phyloP scores from a whole-genome alignment of 1,140 invertebrate species.

The Pomacea maculata region DNA sequence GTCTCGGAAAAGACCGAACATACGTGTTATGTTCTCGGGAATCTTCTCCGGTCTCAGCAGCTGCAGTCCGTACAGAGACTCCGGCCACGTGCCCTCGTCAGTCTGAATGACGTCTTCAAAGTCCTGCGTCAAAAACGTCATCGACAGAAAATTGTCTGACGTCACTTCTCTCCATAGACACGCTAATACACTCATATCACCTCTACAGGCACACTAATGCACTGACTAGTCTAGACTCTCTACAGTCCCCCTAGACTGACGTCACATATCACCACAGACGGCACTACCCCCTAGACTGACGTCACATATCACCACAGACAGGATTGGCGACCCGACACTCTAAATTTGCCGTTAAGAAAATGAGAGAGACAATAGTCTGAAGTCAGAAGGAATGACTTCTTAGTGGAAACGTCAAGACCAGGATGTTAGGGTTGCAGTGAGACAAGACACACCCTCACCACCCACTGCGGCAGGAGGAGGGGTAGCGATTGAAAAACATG shows the following conservation, averaged over 20 bases:
- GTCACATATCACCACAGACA: too few species aligned
- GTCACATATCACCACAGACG: not conserved
- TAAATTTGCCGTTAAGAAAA: too few species aligned
- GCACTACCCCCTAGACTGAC: not conserved
- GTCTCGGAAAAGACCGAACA: not conserved
- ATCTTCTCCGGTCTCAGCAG: conserved; percentile 39
- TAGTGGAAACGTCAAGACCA: too few species aligned
- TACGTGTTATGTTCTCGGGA: conserved; percentile 37
- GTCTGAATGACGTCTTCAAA: conserved; percentile 44
- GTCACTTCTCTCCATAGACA: conserved; percentile 22
- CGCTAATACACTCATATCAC: conserved; percentile 38
- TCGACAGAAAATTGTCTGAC: too few species aligned
- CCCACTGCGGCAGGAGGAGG: too few species aligned
- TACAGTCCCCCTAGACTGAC: not conserved
- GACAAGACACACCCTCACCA: too few species aligned
- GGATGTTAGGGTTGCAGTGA: too few species aligned
- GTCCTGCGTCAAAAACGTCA: conserved; percentile 38
- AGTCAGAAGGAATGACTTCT: too few species aligned
- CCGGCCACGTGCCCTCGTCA: conserved; percentile 30
- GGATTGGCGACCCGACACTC: too few species aligned
- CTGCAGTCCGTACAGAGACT: conserved; percentile 49
- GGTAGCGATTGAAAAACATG: too few species aligned
- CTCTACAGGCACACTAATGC: not conserved
- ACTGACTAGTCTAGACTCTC: not conserved
- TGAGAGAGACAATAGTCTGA: too few species aligned